These are phyloP conservation scores for Magallana gigas DNA, from an alignment of 1,140 invertebrate genomes.

Conservation along the genomic window DNA sequence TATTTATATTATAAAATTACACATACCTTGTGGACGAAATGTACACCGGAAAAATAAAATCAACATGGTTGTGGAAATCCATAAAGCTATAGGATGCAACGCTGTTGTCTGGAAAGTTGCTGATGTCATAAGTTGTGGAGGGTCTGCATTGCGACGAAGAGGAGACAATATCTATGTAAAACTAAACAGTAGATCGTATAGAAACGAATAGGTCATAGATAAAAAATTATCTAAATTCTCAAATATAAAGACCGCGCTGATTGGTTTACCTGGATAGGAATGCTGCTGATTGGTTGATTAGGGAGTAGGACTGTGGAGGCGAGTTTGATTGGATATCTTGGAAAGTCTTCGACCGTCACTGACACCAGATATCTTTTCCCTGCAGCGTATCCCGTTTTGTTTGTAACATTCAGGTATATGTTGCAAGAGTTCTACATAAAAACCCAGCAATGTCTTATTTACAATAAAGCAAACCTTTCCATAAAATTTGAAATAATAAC, in stretches of 20 bases:
- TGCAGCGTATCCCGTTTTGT: not conserved
- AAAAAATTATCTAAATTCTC: too few relatives aligned
- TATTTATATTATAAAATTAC: not conserved
- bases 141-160: not conserved
- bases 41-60: constrained; percentile 18
- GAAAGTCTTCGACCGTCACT: constrained; percentile 40
- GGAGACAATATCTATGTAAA: constrained; percentile 2
- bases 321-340: constrained; percentile 24
- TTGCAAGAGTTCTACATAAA: constrained; percentile 30
- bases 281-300: constrained; percentile 23
- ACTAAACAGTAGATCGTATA: not conserved
- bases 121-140: not conserved
- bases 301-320: not conserved
- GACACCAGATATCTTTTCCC: constrained; percentile 25
- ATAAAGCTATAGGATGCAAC: not conserved
- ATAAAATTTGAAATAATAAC: not conserved
- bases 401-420: constrained; percentile 25
- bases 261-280: constrained; percentile 35
- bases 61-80: not conserved
- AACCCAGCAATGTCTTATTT: not conserved
- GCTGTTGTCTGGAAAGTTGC: not conserved
- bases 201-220: too few relatives aligned
- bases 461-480: not conserved
- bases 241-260: too few relatives aligned
- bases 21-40: not conserved